Conservation (phyloP, 1,140 invertebrate genomes). For the Triops cancriformis region DNA sequence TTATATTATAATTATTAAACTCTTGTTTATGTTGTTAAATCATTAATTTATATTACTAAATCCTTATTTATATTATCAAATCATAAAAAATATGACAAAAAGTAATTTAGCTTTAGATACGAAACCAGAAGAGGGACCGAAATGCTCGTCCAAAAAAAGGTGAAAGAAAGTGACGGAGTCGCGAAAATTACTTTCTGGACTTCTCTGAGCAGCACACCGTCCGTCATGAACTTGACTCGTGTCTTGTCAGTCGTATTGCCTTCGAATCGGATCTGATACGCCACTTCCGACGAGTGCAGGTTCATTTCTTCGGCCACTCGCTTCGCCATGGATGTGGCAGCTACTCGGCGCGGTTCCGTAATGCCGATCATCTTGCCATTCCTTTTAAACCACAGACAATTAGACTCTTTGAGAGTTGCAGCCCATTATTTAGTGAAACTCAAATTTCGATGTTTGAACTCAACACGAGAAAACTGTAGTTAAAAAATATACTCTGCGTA, state of each 20-base stretch:
- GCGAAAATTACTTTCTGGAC: slow-evolving; percentile 34
- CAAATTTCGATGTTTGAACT: too few species aligned
- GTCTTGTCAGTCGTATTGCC: slow-evolving; percentile 83
- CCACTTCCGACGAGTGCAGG: slow-evolving; percentile 66
- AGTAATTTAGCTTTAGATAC: too few species aligned
- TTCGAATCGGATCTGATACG: slow-evolving; percentile 95
- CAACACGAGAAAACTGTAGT: too few species aligned
- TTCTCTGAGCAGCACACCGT: slow-evolving; percentile 90
- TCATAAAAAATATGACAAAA: too few species aligned
- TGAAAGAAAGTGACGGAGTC: slow-evolving; percentile 28
- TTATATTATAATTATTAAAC: too few species aligned
- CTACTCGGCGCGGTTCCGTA: slow-evolving; percentile 93
- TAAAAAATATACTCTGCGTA: slow-evolving; percentile 56
- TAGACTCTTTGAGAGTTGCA: too few species aligned
- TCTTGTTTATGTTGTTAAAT: too few species aligned
- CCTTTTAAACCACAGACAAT: background rate
- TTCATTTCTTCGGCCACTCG: slow-evolving; percentile 87
- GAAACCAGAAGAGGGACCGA: slow-evolving; percentile 25
- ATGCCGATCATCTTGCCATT: slow-evolving; percentile 76
- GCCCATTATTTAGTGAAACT: too few species aligned
- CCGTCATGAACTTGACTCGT: slow-evolving; percentile 99
- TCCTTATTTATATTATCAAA: too few species aligned
- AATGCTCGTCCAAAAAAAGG: too few species aligned
- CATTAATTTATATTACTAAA: too few species aligned
- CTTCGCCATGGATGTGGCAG: slow-evolving; percentile 92